Percentiles rank a stretch among this genome's conserved stretches.
Conservation (phyloP, 2,113 vertebrate species). For the Cochlearius cochlearius region DNA sequence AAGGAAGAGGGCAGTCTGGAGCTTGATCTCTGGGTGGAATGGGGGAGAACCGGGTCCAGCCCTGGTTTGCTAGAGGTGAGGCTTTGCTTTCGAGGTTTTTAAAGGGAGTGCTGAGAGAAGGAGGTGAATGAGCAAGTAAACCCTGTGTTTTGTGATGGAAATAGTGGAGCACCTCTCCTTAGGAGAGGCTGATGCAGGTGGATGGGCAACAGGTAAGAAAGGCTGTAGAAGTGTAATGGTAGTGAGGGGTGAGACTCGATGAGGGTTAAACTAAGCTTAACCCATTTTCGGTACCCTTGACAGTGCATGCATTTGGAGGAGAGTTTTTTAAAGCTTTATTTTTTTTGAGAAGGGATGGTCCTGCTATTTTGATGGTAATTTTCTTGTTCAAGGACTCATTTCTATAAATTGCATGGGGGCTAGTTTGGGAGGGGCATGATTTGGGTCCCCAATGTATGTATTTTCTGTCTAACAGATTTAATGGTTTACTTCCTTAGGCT, state of each 20-base stretch:
- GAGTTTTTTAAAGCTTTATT: neutral
- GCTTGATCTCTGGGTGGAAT: fast-evolving
- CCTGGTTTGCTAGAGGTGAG: neutral
- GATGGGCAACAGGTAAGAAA: neutral
- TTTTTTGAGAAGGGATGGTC: neutral
- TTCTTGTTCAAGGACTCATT: neutral
- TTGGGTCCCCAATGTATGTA: neutral
- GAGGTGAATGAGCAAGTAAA: neutral
- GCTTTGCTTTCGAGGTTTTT: neutral
- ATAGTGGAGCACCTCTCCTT: neutral
- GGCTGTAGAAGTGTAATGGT: neutral
- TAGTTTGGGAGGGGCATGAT: neutral
- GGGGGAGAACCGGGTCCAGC: neutral
- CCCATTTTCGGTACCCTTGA: neutral
- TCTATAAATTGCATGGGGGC: neutral
- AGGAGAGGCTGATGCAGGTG: neutral
- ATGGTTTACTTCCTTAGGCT: neutral
- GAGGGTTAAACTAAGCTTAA: neutral
- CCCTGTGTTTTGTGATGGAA: neutral
- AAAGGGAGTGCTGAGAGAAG: neutral
- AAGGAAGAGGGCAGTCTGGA: neutral
- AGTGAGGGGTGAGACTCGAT: neutral
- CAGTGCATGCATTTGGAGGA: neutral
- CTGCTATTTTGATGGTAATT: neutral
- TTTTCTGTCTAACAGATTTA: neutral